phyloP scores from a whole-genome alignment of 2,888 invertebrate genomes.

The Dicycla oo region DNA sequence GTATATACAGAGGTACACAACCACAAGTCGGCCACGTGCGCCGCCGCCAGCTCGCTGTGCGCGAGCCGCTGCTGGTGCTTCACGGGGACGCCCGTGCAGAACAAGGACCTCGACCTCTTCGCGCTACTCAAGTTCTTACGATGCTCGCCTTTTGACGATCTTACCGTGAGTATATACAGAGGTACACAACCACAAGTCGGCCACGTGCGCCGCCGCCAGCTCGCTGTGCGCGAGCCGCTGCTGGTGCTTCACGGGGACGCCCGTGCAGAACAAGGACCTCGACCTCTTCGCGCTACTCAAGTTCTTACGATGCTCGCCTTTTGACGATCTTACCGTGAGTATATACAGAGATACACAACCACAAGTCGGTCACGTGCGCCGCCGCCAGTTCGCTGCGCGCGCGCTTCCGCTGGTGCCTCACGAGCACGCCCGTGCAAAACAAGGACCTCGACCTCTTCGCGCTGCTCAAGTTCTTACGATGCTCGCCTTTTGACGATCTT shows the following conservation, averaged over 20 bases:
- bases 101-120: slow-evolving; percentile 96
- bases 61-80: slow-evolving; percentile 92
- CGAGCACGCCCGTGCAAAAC: too few species aligned
- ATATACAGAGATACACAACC: too few species aligned
- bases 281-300: slow-evolving; percentile 95
- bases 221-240: slow-evolving; percentile 90
- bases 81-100: slow-evolving; percentile 99
- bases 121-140: slow-evolving; percentile 95
- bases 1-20: slow-evolving; percentile 93
- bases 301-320: slow-evolving; percentile 96
- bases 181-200: slow-evolving; percentile 96
- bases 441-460: too few species aligned
- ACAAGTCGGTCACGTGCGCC: too few species aligned
- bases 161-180: slow-evolving; percentile 85
- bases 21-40: slow-evolving; percentile 94
- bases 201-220: slow-evolving; percentile 93
- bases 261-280: slow-evolving; percentile 97
- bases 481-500: too few species aligned
- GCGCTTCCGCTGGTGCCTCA: too few species aligned
- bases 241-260: slow-evolving; percentile 97
- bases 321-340: slow-evolving; percentile 94
- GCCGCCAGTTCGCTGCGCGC: too few species aligned
- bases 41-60: slow-evolving; percentile 92
- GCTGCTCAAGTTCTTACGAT: too few species aligned
- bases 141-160: slow-evolving; percentile 97